Evolutionary conservation across 2,888 invertebrate genomes (phyloP).

Genomic region (Arrhopalites spinosus): DNA sequence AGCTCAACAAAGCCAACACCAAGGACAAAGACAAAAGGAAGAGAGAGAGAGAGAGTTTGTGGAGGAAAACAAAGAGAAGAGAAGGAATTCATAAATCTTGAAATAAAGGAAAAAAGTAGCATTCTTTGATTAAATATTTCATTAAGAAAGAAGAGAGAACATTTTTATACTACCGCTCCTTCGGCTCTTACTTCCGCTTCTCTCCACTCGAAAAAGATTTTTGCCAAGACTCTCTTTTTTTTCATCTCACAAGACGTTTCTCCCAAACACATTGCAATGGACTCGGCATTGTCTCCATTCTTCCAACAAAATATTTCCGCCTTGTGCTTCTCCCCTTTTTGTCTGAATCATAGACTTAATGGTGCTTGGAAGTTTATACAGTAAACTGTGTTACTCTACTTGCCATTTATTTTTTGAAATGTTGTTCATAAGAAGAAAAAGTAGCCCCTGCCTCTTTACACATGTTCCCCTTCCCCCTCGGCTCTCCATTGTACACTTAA

Average conservation of each 20-base stretch:
- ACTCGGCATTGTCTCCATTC: neutral
- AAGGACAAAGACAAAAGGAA: neutral
- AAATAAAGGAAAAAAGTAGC: slow-evolving; percentile 17
- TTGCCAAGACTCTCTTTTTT: neutral
- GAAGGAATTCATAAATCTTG: slow-evolving; percentile 27
- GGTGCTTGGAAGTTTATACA: too few species aligned
- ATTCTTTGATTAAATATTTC: slow-evolving; percentile 31
- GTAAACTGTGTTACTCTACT: too few species aligned
- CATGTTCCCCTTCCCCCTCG: too few species aligned
- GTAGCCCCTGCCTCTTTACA: too few species aligned
- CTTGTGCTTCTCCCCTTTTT: neutral
- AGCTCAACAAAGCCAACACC: slow-evolving; percentile 10
- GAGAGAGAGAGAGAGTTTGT: neutral
- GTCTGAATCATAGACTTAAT: too few species aligned
- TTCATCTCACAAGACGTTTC: too few species aligned
- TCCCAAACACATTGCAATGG: neutral
- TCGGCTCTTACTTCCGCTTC: neutral
- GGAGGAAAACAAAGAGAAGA: neutral
- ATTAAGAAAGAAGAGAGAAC: too few species aligned
- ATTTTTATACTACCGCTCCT: neutral
- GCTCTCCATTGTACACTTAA: neutral
- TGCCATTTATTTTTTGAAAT: too few species aligned
- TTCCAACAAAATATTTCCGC: neutral
- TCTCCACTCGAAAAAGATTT: neutral
- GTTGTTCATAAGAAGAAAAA: too few species aligned